A percentile compares a stretch with the other conserved stretches of the same genome.
Evolutionary conservation across 2,113 vertebrate genomes (phyloP).

Genomic region (Spea multiplicata): DNA sequence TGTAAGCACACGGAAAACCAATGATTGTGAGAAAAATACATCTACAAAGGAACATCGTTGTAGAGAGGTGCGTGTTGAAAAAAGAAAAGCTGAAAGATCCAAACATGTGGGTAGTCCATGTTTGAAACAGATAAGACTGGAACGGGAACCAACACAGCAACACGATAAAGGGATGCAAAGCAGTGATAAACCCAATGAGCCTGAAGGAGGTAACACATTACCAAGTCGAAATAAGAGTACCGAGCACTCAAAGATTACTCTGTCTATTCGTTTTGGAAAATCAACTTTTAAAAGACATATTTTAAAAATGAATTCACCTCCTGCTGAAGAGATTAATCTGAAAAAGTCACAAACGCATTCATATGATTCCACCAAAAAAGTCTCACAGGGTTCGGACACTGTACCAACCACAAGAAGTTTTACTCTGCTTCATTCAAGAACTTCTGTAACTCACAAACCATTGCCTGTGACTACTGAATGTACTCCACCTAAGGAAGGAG

Average conservation of each 20-base stretch:
- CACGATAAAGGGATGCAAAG: background rate
- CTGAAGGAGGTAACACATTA: background rate
- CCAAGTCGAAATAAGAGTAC: background rate
- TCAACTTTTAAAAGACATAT: slow-evolving; percentile 58
- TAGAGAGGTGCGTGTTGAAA: slow-evolving; percentile 64
- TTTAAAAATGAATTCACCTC: background rate
- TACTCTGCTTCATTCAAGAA: slow-evolving; percentile 64
- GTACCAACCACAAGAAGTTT: slow-evolving; percentile 72
- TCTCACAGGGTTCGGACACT: slow-evolving; percentile 39
- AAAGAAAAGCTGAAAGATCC: slow-evolving; percentile 88
- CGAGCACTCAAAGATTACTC: slow-evolving; percentile 63
- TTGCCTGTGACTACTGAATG: slow-evolving; percentile 86
- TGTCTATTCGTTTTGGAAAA: slow-evolving; percentile 89
- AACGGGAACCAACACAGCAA: slow-evolving; percentile 79
- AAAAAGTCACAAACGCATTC: background rate
- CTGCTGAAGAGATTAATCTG: background rate
- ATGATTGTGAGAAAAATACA: too few species aligned
- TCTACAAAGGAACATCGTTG: too few species aligned
- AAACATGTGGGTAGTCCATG: slow-evolving; percentile 87
- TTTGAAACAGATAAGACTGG: slow-evolving; percentile 84
- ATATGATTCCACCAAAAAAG: background rate
- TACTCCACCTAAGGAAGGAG: slow-evolving; percentile 82
- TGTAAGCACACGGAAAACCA: too few species aligned
- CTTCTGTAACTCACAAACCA: slow-evolving; percentile 75
- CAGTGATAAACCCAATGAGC: background rate